Base-by-base conservation (phyloP, 23 tunicate species). In the Clavelina lepadiformis region DNA sequence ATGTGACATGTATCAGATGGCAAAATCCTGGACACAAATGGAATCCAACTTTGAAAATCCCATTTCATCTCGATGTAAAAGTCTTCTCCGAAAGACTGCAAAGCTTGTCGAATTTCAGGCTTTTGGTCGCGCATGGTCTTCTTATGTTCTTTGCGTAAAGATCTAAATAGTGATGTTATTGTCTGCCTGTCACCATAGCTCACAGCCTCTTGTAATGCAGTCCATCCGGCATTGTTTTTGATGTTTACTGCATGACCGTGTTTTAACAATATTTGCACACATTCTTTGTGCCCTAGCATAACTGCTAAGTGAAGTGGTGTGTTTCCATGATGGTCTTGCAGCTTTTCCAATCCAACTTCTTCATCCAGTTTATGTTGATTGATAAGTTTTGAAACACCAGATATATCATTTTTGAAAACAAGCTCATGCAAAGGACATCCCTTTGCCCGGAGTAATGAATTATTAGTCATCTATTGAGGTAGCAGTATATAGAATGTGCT, bases 1-100 rank as follows among this genome's bases (percentile, higher is more conserved):
- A 89, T 76, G 28, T 57, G 38, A 35, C 97, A 89, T 33, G 58
- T 62, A 41, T 89, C 97, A 1, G 97, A 81, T 13, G 97, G 97
- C 41, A 89, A 34, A 31, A 89, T 66, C 28, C 74, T 77, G 32
- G 97, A 89, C 28, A 89, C 91, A 69, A 89, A 89, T 5, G 97
- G 97, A 19, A 89, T 46, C 97, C 97, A 89, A 68, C 89, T 81
- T 44, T 75, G 83, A 46, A 89, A 89, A 63, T 89, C 89, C 97
- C 97, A 89, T 25, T 49, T 61, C 83, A 89, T 58, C 38, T 81
- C 72, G 52, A 89, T 23, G n/a, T 53, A 60, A 36, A 89, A 89
- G 55, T 81, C 79, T 5, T 81, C 83, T 21, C 80, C 91, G 33
- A 89, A 72, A 4, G 74, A 33, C n/a, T 75, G 45, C 5, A 89